Conservation (phyloP, 2,888 invertebrate species). For the Drosophila anomelani region DNA sequence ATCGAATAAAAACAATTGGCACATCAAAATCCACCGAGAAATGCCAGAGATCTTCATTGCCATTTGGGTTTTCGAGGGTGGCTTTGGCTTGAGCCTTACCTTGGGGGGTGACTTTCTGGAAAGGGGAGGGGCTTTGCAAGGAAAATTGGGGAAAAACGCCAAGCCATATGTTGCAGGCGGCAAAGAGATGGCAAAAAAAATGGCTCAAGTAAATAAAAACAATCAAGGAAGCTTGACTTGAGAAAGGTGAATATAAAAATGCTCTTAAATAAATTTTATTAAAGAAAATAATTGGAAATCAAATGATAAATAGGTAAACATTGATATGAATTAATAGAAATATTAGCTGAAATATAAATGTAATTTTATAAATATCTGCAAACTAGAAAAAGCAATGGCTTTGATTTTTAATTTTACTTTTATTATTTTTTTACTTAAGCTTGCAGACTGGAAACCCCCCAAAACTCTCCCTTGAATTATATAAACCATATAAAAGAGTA, state of each 20-base stretch:
- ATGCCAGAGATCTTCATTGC: slow-evolving; percentile 68
- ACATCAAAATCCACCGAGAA: slow-evolving; percentile 70
- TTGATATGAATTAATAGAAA: too few relatives aligned
- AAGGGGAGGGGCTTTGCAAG: not conserved
- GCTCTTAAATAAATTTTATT: not conserved
- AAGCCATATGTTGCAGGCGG: slow-evolving; percentile 67
- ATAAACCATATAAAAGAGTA: not conserved
- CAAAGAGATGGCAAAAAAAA: slow-evolving; percentile 50
- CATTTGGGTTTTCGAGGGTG: not conserved
- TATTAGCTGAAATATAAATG: not conserved
- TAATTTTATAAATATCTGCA: too few relatives aligned
- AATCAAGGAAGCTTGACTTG: slow-evolving; percentile 10
- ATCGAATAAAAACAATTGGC: slow-evolving; percentile 82
- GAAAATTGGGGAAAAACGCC: slow-evolving; percentile 49
- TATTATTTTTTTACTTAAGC: too few relatives aligned
- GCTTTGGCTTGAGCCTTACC: slow-evolving; percentile 14
- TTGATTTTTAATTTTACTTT: too few relatives aligned
- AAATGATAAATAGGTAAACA: too few relatives aligned
- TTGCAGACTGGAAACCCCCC: too few relatives aligned
- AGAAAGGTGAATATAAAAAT: not conserved
- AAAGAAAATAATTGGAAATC: too few relatives aligned
- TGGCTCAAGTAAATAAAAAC: slow-evolving; percentile 72
- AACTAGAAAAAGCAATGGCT: too few relatives aligned
- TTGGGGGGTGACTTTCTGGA: slow-evolving; percentile 37
- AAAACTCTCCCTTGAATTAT: not conserved